A percentile compares a stretch with the other conserved stretches of the same genome.
These are phyloP conservation scores for Tricholauxania praeusta DNA, from an alignment of 2,888 invertebrate genomes.

Conservation along the genomic window DNA sequence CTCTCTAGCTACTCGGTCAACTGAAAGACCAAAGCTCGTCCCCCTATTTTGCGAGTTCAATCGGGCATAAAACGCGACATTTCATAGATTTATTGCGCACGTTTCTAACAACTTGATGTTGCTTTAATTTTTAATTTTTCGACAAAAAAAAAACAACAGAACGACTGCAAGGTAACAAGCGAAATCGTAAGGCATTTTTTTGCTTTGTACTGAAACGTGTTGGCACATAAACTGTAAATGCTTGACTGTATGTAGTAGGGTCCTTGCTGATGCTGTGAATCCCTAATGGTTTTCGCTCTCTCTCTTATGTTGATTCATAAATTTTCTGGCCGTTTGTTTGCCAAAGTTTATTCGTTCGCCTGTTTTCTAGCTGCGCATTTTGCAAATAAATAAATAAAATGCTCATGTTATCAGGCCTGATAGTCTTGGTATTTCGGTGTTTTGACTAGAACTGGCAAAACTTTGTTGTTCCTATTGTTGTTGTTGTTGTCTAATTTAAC, in stretches of 20 bases:
- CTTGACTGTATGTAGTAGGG: neutral
- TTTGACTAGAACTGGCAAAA: neutral
- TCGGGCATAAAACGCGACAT: neutral
- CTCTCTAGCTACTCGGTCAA: no score
- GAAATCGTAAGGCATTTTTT: no score
- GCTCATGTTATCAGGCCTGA: neutral
- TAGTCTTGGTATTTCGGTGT: neutral
- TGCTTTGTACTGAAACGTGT: no score
- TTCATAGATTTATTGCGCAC: conserved; percentile 7
- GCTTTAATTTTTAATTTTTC: conserved; percentile 10
- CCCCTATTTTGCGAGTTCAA: no score
- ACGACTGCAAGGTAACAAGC: no score
- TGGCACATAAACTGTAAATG: no score
- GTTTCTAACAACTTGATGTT: neutral
- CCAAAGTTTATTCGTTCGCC: neutral
- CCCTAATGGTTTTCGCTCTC: neutral
- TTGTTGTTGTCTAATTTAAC: conserved; percentile 1
- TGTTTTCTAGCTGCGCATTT: neutral
- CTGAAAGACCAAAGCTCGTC: no score
- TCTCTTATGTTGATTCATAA: conserved; percentile 2
- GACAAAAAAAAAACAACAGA: neutral
- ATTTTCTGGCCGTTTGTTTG: conserved; percentile 1
- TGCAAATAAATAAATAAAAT: conserved; percentile 5
- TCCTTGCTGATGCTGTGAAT: neutral
- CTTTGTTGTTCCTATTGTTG: neutral